Conservation (phyloP, 2,888 invertebrate species). For the Electrophaes corylata region DNA sequence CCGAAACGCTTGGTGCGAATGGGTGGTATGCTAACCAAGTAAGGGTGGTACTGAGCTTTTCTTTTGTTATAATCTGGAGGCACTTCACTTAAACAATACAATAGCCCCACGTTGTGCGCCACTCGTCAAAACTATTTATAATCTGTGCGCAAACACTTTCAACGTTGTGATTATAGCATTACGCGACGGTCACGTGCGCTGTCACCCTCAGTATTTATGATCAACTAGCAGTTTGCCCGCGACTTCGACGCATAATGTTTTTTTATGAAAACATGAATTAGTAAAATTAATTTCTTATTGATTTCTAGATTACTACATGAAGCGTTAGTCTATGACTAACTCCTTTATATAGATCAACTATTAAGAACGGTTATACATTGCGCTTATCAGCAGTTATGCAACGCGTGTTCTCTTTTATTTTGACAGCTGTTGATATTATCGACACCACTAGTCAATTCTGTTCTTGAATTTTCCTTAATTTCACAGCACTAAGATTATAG, state of each 20-base stretch:
- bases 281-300: too few relatives aligned
- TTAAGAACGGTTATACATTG: too few relatives aligned
- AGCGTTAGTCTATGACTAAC: background rate
- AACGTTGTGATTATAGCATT: slow-evolving; percentile 33
- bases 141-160: slow-evolving; percentile 16
- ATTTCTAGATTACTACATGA: background rate
- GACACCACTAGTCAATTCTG: too few relatives aligned
- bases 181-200: slow-evolving; percentile 28
- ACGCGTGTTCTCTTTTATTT: background rate
- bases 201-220: slow-evolving; percentile 41
- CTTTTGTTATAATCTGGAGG: too few relatives aligned
- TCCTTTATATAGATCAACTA: too few relatives aligned
- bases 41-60: too few relatives aligned
- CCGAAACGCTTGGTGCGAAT: too few relatives aligned
- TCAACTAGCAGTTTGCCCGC: slow-evolving; percentile 25
- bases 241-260: background rate
- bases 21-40: too few relatives aligned
- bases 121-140: slow-evolving; percentile 31
- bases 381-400: background rate
- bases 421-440: too few relatives aligned
- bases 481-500: too few relatives aligned
- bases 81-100: slow-evolving; percentile 7
- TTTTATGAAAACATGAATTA: background rate
- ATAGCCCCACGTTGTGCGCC: slow-evolving; percentile 50
- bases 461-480: too few relatives aligned